Percentiles rank a stretch among this genome's conserved stretches.
Evolutionary conservation across 1,140 invertebrate genomes (phyloP).

Genomic region (Diorhabda sublineata): DNA sequence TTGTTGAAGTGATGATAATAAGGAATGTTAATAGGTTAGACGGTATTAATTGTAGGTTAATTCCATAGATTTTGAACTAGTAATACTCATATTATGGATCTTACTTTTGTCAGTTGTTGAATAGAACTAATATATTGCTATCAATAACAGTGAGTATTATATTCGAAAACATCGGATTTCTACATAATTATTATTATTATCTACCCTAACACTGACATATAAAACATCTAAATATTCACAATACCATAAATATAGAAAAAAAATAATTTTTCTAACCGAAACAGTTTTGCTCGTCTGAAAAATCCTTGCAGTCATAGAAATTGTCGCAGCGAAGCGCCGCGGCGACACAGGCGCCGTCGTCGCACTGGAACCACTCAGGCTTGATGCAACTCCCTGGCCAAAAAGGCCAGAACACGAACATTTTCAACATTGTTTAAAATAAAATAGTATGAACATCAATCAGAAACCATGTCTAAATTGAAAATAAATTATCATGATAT

Average conservation of each 20-base stretch:
- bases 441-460: no score
- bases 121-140: no score
- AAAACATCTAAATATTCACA: constrained; percentile 19
- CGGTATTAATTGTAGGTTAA: no score
- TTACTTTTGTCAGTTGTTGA: no score
- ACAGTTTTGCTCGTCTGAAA: constrained; percentile 88
- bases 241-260: constrained; percentile 11
- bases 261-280: constrained; percentile 52
- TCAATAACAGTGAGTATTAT: no score
- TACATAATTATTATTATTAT: not conserved
- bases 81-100: no score
- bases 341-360: constrained; percentile 63
- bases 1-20: no score
- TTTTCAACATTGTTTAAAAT: constrained; percentile 15
- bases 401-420: constrained; percentile 40
- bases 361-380: constrained; percentile 62
- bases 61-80: no score
- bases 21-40: no score
- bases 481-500: no score
- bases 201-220: constrained; percentile 14
- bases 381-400: constrained; percentile 55
- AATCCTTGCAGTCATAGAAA: constrained; percentile 83
- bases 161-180: no score
- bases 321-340: constrained; percentile 74
- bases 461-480: no score